Conservation (phyloP, 1,140 invertebrate species). For the Bombus confusus region DNA sequence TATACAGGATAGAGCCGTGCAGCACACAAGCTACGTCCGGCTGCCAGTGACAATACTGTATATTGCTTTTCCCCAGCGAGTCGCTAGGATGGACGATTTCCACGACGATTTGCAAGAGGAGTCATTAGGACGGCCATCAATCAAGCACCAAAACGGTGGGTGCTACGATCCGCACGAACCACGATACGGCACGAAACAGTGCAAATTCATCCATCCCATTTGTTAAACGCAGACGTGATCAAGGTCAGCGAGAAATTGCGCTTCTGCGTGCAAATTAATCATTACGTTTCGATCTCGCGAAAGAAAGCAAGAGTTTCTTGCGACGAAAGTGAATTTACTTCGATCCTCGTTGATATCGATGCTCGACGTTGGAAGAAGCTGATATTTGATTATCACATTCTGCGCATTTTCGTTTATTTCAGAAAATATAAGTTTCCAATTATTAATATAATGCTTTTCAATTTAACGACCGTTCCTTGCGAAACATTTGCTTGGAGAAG, state of each 20-base stretch:
- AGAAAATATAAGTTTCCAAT: neutral
- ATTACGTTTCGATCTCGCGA: neutral
- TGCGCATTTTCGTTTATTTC: neutral
- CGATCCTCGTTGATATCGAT: too few species aligned
- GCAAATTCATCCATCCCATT: neutral
- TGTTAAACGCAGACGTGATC: neutral
- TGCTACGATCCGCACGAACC: constrained; percentile 3
- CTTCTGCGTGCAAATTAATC: neutral
- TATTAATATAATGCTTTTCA: too few species aligned
- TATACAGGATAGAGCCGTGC: neutral
- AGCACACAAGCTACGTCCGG: constrained; percentile 21
- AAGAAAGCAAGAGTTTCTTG: neutral
- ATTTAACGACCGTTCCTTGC: too few species aligned
- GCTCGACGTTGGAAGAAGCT: too few species aligned
- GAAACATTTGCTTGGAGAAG: too few species aligned
- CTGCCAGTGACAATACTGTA: constrained; percentile 34
- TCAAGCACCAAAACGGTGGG: constrained; percentile 40
- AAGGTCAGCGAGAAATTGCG: neutral
- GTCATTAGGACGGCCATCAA: constrained; percentile 49
- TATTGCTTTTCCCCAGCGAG: constrained; percentile 36
- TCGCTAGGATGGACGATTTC: constrained; percentile 36
- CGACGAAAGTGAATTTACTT: too few species aligned
- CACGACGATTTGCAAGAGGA: constrained; percentile 50
- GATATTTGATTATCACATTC: too few species aligned
- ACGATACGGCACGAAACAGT: neutral